Percentiles rank a stretch among this genome's conserved stretches.
phyloP scores from a whole-genome alignment of 1,140 invertebrate species.

The Steinernema khuongi region DNA sequence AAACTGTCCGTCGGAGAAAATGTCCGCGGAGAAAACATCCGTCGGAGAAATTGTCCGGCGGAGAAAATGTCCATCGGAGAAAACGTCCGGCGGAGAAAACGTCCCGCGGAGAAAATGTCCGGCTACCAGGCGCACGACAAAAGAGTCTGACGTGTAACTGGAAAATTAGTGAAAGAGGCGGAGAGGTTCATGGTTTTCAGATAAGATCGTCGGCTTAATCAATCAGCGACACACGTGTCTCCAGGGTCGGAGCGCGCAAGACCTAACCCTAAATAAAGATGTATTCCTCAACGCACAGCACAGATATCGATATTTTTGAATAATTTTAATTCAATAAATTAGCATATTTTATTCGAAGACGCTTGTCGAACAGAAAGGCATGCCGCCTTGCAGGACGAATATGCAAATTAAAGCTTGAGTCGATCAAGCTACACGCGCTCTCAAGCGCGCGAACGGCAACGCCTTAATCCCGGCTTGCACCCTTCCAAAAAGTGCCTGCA shows the following conservation, averaged over 20 bases:
- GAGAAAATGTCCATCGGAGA: too few species aligned
- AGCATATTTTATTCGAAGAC: conserved; percentile 9
- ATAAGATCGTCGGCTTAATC: conserved; percentile 3
- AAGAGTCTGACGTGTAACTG: too few species aligned
- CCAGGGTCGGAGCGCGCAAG: not conserved
- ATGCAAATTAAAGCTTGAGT: conserved; percentile 6
- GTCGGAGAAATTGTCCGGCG: too few species aligned
- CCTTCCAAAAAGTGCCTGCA: not conserved
- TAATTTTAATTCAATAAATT: conserved; percentile 16
- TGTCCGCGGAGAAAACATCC: too few species aligned
- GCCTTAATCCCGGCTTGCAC: not conserved
- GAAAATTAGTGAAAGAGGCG: too few species aligned
- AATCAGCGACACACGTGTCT: not conserved
- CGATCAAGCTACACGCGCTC: conserved; percentile 6
- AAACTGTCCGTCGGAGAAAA: too few species aligned
- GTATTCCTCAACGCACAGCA: not conserved
- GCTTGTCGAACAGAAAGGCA: not conserved
- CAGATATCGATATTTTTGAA: conserved; percentile 8
- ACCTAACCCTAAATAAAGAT: conserved; percentile 3
- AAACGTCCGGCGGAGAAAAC: too few species aligned
- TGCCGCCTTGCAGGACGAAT: conserved; percentile 6
- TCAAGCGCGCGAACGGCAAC: not conserved
- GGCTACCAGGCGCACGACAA: too few species aligned
- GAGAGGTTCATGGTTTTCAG: too few species aligned
- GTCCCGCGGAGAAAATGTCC: too few species aligned